Base-by-base conservation (phyloP, 2,888 invertebrate species). In the Bhutanitis thaidina region DNA sequence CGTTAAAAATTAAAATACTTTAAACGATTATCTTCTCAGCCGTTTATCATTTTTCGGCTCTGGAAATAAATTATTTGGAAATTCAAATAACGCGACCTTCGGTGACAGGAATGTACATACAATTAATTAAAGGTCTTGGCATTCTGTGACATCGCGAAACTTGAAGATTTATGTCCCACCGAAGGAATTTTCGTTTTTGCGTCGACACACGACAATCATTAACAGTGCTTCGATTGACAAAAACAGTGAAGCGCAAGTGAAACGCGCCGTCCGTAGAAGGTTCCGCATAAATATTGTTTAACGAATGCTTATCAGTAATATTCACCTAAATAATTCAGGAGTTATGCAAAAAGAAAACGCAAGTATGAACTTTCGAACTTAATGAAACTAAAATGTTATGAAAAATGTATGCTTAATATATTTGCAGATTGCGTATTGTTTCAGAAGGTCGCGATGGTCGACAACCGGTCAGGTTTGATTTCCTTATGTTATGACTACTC, bases 151-250 rank as follows among this genome's bases (percentile, higher is more conserved):
- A 70, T 67, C 62, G 69, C 71, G 70, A 65, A 74, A 65, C 75
- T 64, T 57, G 59, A 69, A 78, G 77, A 88, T 86, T 84, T 86
- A 87, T 81, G 74, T 69, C 53, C 38, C 43, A 47, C 62, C 60
- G 60, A 54, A 58, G 61, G 74, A 69, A 75, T 77, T 69, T 65
- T 52, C 57, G 70, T 87, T 88, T 88, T 88, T 88, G 82, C 70
- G 47, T 7, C 54, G 81, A 72, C 86, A 80, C 83, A 79, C 84
- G 83, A 74, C 80, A 69, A 69, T 73, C 76, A 80, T 86, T 85
- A 82, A 69, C 70, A 60, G 55, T 29, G 49, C 20, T 10, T 13
- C 14, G 25, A 41, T 46, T 46, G 27, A 35, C 30, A 41, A 52
- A 46, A 46, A 32, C 36, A 54, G 48, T 49, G 52, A 46, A 51